A percentile compares a stretch with the other conserved stretches of the same genome.
Evolutionary conservation across 2,797 vertebrate species (phyloP).

Genomic region (Lutjanus campechanus): DNA sequence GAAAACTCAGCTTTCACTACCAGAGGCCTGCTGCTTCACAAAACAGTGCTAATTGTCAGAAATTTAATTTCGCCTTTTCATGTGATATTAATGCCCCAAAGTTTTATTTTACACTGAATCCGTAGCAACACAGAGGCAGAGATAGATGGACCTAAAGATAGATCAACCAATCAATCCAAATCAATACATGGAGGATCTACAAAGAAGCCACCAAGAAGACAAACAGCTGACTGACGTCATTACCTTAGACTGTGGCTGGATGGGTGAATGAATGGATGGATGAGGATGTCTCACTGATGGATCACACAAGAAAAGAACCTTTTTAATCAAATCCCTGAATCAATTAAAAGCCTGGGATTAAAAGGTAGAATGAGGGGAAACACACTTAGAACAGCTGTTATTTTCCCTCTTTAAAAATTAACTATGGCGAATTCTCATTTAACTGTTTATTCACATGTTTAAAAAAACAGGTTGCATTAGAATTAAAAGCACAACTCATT

Average conservation of each 20-base stretch:
- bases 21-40: slow-evolving; percentile 20
- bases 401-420: slow-evolving; percentile 42
- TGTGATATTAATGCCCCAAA: background rate
- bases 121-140: background rate
- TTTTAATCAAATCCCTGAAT: slow-evolving; percentile 43
- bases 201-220: slow-evolving; percentile 30
- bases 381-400: background rate
- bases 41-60: slow-evolving; percentile 33
- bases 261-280: slow-evolving; percentile 12
- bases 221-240: slow-evolving; percentile 49
- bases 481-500: slow-evolving; percentile 6
- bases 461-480: background rate
- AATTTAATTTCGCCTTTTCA: slow-evolving; percentile 35
- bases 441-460: background rate
- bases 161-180: slow-evolving; percentile 39
- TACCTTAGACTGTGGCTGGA: slow-evolving; percentile 17
- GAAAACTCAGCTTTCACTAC: slow-evolving; percentile 58
- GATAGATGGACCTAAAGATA: slow-evolving; percentile 47
- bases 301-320: slow-evolving; percentile 15
- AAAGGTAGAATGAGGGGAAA: slow-evolving; percentile 22
- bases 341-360: slow-evolving; percentile 33
- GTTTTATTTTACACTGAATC: slow-evolving; percentile 40
- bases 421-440: slow-evolving; percentile 14
- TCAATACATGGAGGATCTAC: slow-evolving; percentile 51
- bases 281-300: slow-evolving; percentile 29